Evolutionary conservation across 2,888 invertebrate species (phyloP).

Genomic region (Cerastis rubricosa): DNA sequence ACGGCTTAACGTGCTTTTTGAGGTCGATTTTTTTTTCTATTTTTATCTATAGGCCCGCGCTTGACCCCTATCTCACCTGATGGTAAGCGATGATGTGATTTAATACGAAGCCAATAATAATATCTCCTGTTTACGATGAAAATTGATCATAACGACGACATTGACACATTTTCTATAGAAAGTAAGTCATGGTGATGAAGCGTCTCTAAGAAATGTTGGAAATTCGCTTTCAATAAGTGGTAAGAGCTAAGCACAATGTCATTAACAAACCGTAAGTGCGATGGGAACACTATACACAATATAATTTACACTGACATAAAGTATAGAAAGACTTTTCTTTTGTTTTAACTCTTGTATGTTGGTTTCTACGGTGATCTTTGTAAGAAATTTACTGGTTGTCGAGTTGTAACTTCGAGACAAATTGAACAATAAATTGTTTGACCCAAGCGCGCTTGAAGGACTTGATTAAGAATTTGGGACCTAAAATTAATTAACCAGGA

Average conservation of each 20-base stretch:
- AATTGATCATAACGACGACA: constrained; percentile 71
- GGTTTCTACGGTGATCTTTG: constrained; percentile 42
- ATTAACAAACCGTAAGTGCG: constrained; percentile 69
- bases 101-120: constrained; percentile 51
- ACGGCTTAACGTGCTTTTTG: too few relatives aligned
- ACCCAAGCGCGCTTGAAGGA: constrained; percentile 39
- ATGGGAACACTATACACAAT: constrained; percentile 71
- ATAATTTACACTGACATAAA: constrained; percentile 48
- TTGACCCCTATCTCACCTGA: too few relatives aligned
- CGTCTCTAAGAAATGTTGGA: constrained; percentile 75
- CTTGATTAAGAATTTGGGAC: constrained; percentile 50
- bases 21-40: too few relatives aligned
- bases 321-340: constrained; percentile 57
- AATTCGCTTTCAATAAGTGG: constrained; percentile 76
- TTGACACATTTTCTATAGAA: constrained; percentile 82
- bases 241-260: constrained; percentile 71
- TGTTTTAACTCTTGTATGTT: constrained; percentile 44
- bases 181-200: constrained; percentile 78
- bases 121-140: constrained; percentile 60
- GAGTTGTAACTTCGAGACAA: constrained; percentile 14
- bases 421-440: constrained; percentile 43
- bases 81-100: too few relatives aligned
- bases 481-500: constrained; percentile 43
- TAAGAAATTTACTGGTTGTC: constrained; percentile 14
- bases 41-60: too few relatives aligned